Conservation (phyloP, 2,113 vertebrate species). For the Mustela lutreola region DNA sequence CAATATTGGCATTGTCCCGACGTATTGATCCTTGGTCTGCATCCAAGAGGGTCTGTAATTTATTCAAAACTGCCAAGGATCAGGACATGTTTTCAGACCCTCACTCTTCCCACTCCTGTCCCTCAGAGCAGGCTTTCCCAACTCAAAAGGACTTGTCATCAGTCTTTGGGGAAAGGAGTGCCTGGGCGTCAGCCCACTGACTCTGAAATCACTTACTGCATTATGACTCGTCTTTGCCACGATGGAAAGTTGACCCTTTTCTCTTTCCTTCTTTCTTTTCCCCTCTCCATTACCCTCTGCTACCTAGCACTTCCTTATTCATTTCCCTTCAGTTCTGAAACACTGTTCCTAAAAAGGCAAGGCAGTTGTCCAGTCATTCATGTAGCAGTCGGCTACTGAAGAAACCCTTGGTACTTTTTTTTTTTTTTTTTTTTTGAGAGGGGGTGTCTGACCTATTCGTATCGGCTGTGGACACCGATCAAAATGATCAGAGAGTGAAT, state of each 20-base stretch:
- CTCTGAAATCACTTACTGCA: neutral
- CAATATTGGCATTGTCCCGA: neutral
- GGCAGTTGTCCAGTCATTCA: neutral
- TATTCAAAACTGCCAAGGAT: conserved; percentile 6
- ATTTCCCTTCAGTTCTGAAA: neutral
- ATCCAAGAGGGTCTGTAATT: conserved; percentile 21
- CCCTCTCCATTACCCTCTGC: neutral
- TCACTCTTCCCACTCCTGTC: neutral
- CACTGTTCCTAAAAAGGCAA: neutral
- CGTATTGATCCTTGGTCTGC: neutral
- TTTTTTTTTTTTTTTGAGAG: neutral
- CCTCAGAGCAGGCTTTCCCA: neutral
- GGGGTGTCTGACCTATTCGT: neutral
- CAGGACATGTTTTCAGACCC: neutral
- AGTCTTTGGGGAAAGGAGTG: neutral
- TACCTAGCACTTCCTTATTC: neutral
- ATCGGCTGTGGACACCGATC: too few species aligned
- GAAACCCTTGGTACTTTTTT: neutral
- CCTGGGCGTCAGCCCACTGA: neutral
- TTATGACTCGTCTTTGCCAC: neutral
- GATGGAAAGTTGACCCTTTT: neutral
- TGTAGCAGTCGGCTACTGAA: neutral
- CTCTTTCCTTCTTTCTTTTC: neutral
- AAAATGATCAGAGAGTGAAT: neutral
- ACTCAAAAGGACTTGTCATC: neutral